Percentiles rank a stretch among this genome's conserved stretches.
Evolutionary conservation across 2,113 vertebrate species (phyloP).

Genomic region (Sebastes fasciatus): DNA sequence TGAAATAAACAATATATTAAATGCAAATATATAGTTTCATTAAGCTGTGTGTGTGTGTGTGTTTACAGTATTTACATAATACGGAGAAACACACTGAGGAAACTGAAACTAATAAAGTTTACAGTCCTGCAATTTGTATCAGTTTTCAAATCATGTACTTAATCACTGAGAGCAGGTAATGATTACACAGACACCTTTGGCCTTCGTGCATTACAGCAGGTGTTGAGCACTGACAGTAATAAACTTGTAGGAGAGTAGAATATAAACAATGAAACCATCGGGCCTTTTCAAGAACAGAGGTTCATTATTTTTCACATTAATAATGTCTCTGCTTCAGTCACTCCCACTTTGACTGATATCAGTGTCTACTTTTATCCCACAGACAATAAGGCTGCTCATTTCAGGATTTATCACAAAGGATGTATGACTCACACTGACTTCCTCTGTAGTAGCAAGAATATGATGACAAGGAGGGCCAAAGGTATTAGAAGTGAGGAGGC

Average conservation of each 20-base stretch:
- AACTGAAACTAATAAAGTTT: constrained; percentile 5
- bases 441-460: not conserved
- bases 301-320: not conserved
- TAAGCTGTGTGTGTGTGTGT: too few relatives aligned
- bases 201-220: not conserved
- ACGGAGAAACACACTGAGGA: not conserved
- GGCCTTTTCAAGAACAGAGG: not conserved
- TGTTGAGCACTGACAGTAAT: not conserved
- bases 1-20: not conserved
- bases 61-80: too few relatives aligned
- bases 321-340: not conserved
- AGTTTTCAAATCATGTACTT: not conserved
- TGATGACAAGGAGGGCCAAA: not conserved
- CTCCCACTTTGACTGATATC: not conserved
- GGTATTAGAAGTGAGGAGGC: not conserved
- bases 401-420: not conserved
- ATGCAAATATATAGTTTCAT: too few relatives aligned
- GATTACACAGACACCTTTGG: not conserved
- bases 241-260: not conserved
- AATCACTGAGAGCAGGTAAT: constrained; percentile 12
- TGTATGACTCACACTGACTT: not conserved
- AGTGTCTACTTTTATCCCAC: not conserved
- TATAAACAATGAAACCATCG: not conserved
- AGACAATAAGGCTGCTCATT: not conserved
- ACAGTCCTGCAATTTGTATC: not conserved